Evolutionary conservation across 2,888 invertebrate species (phyloP).

Genomic region (Aspidiotus destructor): DNA sequence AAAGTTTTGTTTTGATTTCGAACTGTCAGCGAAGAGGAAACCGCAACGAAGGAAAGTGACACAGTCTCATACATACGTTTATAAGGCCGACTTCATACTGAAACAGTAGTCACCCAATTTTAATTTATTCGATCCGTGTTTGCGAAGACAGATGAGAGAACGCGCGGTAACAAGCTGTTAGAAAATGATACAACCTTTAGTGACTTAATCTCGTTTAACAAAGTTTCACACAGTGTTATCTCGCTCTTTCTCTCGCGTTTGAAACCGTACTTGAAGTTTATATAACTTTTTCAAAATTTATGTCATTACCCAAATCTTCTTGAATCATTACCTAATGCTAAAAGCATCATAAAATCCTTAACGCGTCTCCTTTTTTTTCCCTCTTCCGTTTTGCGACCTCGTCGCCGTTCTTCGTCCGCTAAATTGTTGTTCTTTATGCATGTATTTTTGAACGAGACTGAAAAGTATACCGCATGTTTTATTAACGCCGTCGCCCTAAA

Average conservation of each 20-base stretch:
- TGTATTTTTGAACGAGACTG: too few species aligned
- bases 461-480: too few species aligned
- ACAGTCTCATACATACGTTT: too few species aligned
- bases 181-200: conserved; percentile 22
- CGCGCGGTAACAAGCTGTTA: conserved; percentile 13
- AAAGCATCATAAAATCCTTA: background rate
- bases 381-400: too few species aligned
- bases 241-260: conserved; percentile 5
- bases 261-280: conserved; percentile 7
- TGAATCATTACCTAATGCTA: conserved; percentile 19
- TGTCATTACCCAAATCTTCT: conserved; percentile 15
- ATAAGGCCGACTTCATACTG: too few species aligned
- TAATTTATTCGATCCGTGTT: background rate
- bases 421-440: background rate
- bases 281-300: conserved; percentile 18
- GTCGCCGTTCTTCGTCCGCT: background rate
- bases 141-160: background rate
- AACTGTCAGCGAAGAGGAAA: too few species aligned
- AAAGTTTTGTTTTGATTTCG: too few species aligned
- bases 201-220: conserved; percentile 23
- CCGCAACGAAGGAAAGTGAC: too few species aligned
- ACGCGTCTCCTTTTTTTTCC: background rate
- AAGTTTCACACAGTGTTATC: background rate
- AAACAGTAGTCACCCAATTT: background rate
- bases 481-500: too few species aligned